These are phyloP conservation scores for Mus caroli DNA, from an alignment of 2,797 vertebrate species.

Conservation along the genomic window DNA sequence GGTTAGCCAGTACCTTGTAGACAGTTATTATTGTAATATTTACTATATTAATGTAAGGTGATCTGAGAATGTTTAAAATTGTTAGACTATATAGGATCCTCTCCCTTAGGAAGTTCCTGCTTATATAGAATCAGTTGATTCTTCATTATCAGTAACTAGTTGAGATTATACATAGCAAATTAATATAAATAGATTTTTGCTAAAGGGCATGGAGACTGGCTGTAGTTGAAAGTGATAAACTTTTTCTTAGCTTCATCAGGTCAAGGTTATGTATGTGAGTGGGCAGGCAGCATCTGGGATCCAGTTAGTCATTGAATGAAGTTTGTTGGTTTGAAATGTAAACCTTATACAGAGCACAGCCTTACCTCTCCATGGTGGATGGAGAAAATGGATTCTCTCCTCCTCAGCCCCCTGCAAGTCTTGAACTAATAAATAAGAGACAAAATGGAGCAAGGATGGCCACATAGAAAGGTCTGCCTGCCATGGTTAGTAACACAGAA, in stretches of 20 bases:
- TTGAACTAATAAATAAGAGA: neutral
- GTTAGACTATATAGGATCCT: neutral
- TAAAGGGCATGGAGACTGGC: neutral
- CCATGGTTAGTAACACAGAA: conserved; percentile 47
- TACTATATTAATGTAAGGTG: neutral
- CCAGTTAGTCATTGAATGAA: neutral
- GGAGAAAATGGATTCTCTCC: neutral
- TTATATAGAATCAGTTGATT: neutral
- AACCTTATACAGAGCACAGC: neutral
- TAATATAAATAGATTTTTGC: conserved; percentile 24
- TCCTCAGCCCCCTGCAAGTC: neutral
- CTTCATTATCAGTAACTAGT: neutral
- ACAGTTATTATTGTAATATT: neutral
- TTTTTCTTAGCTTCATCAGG: neutral
- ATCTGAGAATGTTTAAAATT: conserved; percentile 34
- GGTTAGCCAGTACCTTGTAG: conserved; percentile 53
- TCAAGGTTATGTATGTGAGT: neutral
- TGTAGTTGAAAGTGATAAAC: neutral
- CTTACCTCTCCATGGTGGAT: neutral
- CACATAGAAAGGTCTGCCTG: neutral
- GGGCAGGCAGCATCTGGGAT: neutral
- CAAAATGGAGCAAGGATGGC: neutral
- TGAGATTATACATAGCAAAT: neutral
- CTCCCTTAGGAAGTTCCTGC: conserved; percentile 15
- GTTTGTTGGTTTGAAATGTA: neutral